Evolutionary conservation across 2,113 vertebrate genomes (phyloP).

Genomic region (Turdus rufiventris): DNA sequence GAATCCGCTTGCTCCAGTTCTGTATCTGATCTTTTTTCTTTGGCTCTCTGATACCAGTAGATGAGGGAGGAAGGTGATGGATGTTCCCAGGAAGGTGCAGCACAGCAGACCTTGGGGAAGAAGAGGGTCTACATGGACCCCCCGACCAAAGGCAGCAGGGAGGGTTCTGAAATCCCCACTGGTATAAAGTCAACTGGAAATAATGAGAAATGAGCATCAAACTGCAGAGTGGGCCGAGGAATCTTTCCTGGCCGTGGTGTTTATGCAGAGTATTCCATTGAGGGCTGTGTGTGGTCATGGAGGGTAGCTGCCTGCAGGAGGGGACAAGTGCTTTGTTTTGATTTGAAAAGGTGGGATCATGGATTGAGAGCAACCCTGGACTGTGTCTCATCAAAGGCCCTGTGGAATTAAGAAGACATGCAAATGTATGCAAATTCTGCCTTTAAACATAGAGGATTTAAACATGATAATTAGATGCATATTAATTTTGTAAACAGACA

Average conservation of each 20-base stretch:
- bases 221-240: background rate
- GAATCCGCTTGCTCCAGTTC: background rate
- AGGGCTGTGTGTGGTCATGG: background rate
- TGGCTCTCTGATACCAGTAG: background rate
- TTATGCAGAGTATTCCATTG: background rate
- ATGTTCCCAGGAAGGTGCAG: background rate
- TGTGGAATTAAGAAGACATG: conserved; percentile 13
- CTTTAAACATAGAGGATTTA: conserved; percentile 45
- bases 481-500: conserved; percentile 48
- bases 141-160: background rate
- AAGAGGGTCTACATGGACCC: background rate
- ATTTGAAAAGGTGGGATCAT: background rate
- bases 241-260: background rate
- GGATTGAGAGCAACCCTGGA: background rate
- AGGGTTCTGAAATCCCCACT: background rate
- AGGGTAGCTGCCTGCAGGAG: background rate
- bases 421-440: conserved; percentile 43
- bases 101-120: background rate
- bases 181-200: background rate
- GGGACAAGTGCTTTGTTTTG: background rate
- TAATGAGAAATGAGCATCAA: background rate
- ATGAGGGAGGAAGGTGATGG: background rate
- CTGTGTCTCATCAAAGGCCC: background rate
- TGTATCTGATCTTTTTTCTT: background rate
- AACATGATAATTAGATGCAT: conserved; percentile 57